Percentiles rank a stretch among this genome's conserved stretches.
These are phyloP conservation scores for Cygnus atratus DNA, from an alignment of 2,113 vertebrate genomes.

Conservation along the genomic window DNA sequence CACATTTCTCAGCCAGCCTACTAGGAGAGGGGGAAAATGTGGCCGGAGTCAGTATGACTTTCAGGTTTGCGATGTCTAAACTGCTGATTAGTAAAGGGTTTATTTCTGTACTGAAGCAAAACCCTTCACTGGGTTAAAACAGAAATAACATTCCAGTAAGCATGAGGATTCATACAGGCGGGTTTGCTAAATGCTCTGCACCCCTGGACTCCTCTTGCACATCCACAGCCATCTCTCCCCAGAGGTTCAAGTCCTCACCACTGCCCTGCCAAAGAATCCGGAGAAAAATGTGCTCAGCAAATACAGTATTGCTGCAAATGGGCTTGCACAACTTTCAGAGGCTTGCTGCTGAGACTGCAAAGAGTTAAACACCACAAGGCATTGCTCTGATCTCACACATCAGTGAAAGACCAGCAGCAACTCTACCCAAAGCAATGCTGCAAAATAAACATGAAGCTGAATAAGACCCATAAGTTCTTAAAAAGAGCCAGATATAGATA, in stretches of 20 bases:
- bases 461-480: conserved; percentile 13
- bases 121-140: neutral
- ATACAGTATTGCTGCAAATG: neutral
- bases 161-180: neutral
- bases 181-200: neutral
- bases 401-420: conserved; percentile 45
- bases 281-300: fast-evolving
- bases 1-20: neutral
- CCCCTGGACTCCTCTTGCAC: neutral
- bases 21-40: neutral
- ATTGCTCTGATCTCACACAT: conserved; percentile 53
- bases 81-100: neutral
- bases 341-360: neutral
- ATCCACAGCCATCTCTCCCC: neutral
- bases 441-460: neutral
- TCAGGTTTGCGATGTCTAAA: neutral
- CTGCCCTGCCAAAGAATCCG: neutral
- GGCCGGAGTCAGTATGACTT: neutral
- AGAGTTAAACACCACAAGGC: conserved; percentile 51
- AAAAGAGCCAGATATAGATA: conserved; percentile 1
- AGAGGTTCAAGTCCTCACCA: neutral
- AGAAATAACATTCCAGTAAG: neutral
- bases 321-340: neutral
- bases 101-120: neutral
- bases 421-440: conserved; percentile 29